A percentile compares a stretch with the other conserved stretches of the same genome.
Evolutionary conservation across 2,113 vertebrate species (phyloP).

Genomic region (Misgurnus mizolepis): DNA sequence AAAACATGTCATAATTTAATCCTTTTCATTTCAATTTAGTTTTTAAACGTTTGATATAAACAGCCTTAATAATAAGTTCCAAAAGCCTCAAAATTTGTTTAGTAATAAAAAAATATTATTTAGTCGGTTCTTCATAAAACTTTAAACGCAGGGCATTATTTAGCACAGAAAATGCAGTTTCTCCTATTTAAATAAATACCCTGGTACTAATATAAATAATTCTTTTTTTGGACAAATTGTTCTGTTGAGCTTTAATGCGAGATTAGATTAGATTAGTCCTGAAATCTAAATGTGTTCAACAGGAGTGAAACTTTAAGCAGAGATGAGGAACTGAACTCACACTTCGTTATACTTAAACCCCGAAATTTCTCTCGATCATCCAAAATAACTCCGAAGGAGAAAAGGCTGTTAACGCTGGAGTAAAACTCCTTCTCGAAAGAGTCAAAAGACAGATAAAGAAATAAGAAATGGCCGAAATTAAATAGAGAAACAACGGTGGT

Average conservation of each 20-base stretch:
- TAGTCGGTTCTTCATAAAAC: no score
- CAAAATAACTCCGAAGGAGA: conserved; percentile 22
- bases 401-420: background rate
- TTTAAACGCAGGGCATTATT: background rate
- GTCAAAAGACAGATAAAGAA: background rate
- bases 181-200: background rate
- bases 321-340: conserved; percentile 15
- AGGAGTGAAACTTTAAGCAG: background rate
- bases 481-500: background rate
- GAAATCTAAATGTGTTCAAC: background rate
- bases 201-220: background rate
- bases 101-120: no score
- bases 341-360: background rate
- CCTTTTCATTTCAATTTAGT: no score
- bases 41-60: no score
- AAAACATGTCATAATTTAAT: no score
- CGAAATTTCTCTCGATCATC: conserved; percentile 5
- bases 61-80: no score
- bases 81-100: no score
- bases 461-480: background rate
- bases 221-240: background rate
- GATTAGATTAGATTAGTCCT: background rate
- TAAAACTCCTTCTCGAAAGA: background rate
- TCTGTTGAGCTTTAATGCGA: background rate
- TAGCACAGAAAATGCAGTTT: background rate